A percentile compares a stretch with the other conserved stretches of the same genome.
Evolutionary conservation across 2,113 vertebrate species (phyloP).

Genomic region (Urocitellus parryii): DNA sequence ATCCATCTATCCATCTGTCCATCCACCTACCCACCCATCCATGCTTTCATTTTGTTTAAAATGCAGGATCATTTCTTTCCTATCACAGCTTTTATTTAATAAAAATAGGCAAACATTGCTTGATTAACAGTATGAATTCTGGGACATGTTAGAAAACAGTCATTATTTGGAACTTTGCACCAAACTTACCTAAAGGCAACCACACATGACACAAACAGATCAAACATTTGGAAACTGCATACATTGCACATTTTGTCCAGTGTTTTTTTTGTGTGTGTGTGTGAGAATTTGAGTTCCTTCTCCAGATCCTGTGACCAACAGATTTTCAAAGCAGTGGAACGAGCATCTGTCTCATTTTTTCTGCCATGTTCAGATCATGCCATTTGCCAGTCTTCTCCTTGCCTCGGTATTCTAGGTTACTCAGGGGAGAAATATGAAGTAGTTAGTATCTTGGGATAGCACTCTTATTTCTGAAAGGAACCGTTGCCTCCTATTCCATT

Average conservation of each 20-base stretch:
- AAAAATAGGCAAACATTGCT: conserved; percentile 1
- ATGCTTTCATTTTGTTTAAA: conserved; percentile 30
- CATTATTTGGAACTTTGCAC: conserved; percentile 6
- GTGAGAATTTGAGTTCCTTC: neutral
- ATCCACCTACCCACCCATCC: neutral
- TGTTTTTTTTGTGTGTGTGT: neutral
- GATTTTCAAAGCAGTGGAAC: neutral
- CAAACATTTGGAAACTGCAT: neutral
- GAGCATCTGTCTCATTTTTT: neutral
- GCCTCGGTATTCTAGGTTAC: neutral
- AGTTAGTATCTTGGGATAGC: neutral
- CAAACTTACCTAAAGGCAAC: conserved; percentile 17
- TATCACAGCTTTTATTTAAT: neutral
- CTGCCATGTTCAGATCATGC: neutral
- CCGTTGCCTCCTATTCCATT: neutral
- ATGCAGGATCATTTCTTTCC: neutral
- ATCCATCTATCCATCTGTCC: neutral
- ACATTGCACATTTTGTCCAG: neutral
- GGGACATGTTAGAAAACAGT: conserved; percentile 12
- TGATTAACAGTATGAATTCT: neutral
- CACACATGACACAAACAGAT: conserved; percentile 19
- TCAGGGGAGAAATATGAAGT: neutral
- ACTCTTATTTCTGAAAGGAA: neutral
- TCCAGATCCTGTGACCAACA: conserved; percentile 34
- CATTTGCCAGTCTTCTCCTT: neutral